Evolutionary conservation across 1,140 invertebrate species (phyloP), one percentile per base, ranked within the genome.

Genomic region (Triops cancriformis): DNA sequence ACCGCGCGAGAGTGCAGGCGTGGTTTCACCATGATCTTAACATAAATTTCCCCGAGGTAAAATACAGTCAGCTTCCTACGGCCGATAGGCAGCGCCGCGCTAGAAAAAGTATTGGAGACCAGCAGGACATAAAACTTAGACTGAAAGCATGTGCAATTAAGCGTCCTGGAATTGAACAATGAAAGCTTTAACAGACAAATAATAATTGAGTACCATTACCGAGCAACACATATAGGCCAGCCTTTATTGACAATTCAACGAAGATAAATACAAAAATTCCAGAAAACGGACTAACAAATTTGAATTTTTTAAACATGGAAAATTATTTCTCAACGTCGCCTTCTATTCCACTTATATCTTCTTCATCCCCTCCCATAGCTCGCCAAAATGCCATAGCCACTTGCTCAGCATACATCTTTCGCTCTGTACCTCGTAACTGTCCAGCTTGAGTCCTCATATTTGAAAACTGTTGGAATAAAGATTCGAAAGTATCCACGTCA

Each of bases 311-410:
- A 45, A 45, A n/a, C 75, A 3, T 23, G 14, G 51, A 64, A 64
- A 64, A 64, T 64, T 14, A 64, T 45, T 76, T 26, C 4, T 76
- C 77, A 23, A n/a, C 79, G 9, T 28, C 64, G 2, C 27, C 43
- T 14, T 78, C 78, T 18, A 85, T 78, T 78, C 84, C 85, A 74
- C 84, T 85, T 74, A 91, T 85, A 85, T 93, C 92, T 79, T 91
- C 89, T 73, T 90, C 88, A 85, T 92, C 89, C 64, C 91, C 91
- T 42, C 91, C 91, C 80, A 93, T 90, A 1, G 91, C 90, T 82
- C 88, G 89, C 91, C 91, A 93, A 83, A 94, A 94, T 28, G 90
- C 89, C 78, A 90, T 87, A 0, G 92, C 91, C 81, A 93, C 88
- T 85, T 93, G 87, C 84, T 94, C 92, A 23, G 92, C 92, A 84